Evolutionary conservation across 2,888 invertebrate species (phyloP).

Genomic region (Corythucha ciliata): DNA sequence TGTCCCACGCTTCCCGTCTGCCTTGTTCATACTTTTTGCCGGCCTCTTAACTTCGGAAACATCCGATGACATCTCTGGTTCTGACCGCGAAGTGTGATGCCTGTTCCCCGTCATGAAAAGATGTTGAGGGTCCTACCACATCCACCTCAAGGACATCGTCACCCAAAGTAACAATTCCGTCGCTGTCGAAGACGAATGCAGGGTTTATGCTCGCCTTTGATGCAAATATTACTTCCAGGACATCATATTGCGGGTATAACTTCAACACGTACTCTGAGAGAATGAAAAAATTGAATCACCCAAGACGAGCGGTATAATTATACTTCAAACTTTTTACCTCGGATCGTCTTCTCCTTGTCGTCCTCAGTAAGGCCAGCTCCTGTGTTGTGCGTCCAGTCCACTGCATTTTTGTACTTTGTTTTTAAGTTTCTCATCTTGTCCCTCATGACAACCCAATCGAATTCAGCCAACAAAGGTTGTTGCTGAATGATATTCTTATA

Average conservation of each 20-base stretch:
- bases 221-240: conserved; percentile 4
- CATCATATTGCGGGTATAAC: conserved; percentile 6
- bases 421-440: conserved; percentile 10
- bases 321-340: background rate
- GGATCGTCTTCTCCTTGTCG: background rate
- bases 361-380: too few relatives aligned
- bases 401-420: conserved; percentile 1
- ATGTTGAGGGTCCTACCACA: too few relatives aligned
- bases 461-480: background rate
- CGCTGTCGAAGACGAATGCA: too few relatives aligned
- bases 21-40: too few relatives aligned
- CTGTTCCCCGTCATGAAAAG: too few relatives aligned
- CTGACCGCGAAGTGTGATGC: too few relatives aligned
- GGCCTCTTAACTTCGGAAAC: too few relatives aligned
- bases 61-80: too few relatives aligned
- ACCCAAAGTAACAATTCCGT: background rate
- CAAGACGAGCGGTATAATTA: too few relatives aligned
- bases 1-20: too few relatives aligned
- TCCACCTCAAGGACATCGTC: background rate
- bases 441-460: conserved; percentile 3
- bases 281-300: background rate
- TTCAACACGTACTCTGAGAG: conserved; percentile 5
- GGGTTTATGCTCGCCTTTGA: background rate
- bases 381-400: background rate
- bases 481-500: background rate